Percentiles rank a stretch among this genome's conserved stretches.
phyloP scores from a whole-genome alignment of 2,113 vertebrate genomes.

The Gymnobelideus leadbeateri region DNA sequence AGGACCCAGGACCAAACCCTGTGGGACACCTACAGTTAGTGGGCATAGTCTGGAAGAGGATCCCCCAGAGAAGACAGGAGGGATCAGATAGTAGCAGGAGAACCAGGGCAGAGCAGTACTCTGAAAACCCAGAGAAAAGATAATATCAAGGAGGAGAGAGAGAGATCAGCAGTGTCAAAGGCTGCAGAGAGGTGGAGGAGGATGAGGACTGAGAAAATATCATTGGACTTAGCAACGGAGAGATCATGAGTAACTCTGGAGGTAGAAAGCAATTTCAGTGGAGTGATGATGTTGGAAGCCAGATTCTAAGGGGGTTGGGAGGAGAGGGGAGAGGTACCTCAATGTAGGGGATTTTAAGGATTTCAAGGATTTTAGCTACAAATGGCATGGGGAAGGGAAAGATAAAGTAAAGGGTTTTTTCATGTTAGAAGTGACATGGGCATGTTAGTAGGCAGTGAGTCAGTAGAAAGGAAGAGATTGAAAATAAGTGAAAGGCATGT shows the following conservation, averaged over 20 bases:
- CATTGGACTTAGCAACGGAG: background rate
- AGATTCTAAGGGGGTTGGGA: background rate
- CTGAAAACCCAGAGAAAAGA: background rate
- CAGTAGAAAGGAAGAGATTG: slow-evolving; percentile 21
- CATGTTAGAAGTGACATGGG: background rate
- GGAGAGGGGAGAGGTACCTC: background rate
- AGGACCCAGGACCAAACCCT: background rate
- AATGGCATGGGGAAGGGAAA: background rate
- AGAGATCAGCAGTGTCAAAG: background rate
- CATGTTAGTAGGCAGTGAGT: background rate
- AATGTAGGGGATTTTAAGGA: background rate
- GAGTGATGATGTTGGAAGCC: background rate
- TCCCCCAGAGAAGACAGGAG: background rate
- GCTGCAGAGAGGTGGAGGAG: background rate
- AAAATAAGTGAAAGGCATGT: background rate
- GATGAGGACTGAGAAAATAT: background rate
- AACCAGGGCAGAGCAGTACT: background rate
- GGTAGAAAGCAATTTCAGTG: background rate
- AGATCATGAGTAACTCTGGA: background rate
- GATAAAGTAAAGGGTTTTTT: background rate
- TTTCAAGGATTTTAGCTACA: slow-evolving; percentile 4
- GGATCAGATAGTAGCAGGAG: background rate
- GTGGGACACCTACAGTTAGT: background rate
- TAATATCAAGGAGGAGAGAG: background rate
- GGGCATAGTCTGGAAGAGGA: background rate